phyloP scores from a whole-genome alignment of 2,113 vertebrate species.

The Phrynosoma platyrhinos region DNA sequence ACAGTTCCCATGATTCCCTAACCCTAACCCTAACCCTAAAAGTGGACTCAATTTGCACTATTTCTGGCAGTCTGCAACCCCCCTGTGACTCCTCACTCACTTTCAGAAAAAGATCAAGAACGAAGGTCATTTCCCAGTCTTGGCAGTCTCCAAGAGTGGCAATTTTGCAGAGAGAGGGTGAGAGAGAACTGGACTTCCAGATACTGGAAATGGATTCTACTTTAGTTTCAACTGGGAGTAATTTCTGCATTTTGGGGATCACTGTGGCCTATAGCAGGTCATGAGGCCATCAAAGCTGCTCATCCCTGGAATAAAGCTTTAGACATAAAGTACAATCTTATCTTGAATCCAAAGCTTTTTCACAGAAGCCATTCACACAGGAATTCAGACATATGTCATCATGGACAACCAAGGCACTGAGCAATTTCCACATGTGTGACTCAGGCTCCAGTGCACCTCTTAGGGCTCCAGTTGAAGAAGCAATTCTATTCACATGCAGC shows the following conservation, averaged over 20 bases:
- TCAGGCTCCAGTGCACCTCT: not conserved
- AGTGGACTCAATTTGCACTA: no score
- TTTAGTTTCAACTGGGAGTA: no score
- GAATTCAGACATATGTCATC: not conserved
- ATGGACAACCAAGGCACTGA: not conserved
- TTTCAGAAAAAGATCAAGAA: no score
- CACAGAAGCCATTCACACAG: not conserved
- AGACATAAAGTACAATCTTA: not conserved
- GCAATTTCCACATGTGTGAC: not conserved
- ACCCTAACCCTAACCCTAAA: no score
- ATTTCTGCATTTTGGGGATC: no score
- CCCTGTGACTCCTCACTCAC: no score
- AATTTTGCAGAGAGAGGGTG: no score
- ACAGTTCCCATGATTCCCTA: no score
- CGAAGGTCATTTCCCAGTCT: not conserved
- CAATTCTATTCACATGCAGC: not conserved
- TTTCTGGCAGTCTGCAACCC: no score
- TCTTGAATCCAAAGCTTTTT: not conserved
- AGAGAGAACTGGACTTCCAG: no score
- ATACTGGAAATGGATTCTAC: no score
- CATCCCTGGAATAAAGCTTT: not conserved
- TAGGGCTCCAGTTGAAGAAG: conserved; percentile 5
- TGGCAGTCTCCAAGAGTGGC: not conserved
- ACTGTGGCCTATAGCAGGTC: no score
- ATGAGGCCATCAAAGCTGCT: not conserved